Conservation (phyloP, 2,113 vertebrate genomes). For the Dicrurus megarhynchus region DNA sequence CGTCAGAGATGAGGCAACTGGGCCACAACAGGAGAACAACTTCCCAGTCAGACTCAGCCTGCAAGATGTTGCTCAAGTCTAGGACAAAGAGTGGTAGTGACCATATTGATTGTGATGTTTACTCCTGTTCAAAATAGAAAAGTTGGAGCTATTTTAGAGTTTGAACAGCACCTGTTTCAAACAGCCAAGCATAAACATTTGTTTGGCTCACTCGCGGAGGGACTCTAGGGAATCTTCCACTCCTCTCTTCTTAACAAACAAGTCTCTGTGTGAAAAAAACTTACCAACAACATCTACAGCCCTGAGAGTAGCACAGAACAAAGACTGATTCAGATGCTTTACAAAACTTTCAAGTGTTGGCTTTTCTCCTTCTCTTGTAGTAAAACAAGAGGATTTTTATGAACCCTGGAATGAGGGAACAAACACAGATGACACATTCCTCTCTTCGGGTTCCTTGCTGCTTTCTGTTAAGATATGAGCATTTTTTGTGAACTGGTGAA, state of each 20-base stretch:
- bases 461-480: neutral
- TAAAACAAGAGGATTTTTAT: neutral
- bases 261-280: neutral
- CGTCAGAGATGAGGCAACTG: neutral
- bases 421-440: neutral
- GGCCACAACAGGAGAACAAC: neutral
- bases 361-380: neutral
- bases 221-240: neutral
- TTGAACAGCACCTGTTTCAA: neutral
- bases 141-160: neutral
- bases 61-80: neutral
- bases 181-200: neutral
- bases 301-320: neutral
- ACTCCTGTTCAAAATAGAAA: neutral
- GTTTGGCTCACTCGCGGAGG: rapidly evolving
- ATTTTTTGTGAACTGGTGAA: neutral
- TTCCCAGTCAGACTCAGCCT: neutral
- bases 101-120: neutral
- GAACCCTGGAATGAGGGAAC: neutral
- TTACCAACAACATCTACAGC: neutral
- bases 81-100: neutral
- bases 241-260: neutral
- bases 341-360: neutral
- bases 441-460: neutral
- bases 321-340: neutral